Evolutionary conservation across 2,113 vertebrate species (phyloP), one percentile per base, ranked within the genome.

Genomic region (Gasterosteus aculeatus): DNA sequence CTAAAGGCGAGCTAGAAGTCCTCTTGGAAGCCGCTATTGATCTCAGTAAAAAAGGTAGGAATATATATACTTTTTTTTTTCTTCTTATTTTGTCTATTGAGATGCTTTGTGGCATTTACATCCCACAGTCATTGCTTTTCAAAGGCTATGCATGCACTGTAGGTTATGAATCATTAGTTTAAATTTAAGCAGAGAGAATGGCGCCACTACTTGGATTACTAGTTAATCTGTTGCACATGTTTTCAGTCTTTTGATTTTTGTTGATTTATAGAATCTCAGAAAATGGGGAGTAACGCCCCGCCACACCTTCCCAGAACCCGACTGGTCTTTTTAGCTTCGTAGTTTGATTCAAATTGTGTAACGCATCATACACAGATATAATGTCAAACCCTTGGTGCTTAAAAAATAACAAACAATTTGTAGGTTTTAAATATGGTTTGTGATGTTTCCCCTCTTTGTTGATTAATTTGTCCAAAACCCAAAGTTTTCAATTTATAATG

Each of bases 11-110:
- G 92, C 95, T 99, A 94, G 98, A 99, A 96, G 97, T 99, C 93
- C 98, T 99, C 94, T 95, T 99, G 94, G 98, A 99, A 98, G 98
- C 98, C 95, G 98, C 98, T 96, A 98, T 99, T 92, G 98, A 99
- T 92, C 96, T 99, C 93, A 97, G 98, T 96, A 99, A 98, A 97
- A 99, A 98, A 97, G 97, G 98, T 99, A 95, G 87, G 76, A 80
- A 68, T 71, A 47, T 44, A 49, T 14, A 39, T 10, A 26, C 26
- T 18, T 14, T 8, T 54, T 64, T 2, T 38, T 69, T 56, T 69
- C 7, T 38, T 33, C 33, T 33, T 33, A 26, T 26, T 33, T 3
- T 62, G 3, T 63, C 26, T 41, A 8, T 14, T n/a, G 26, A 65
- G 39, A 33, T 44, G 18, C 2, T 56, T 35, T 78, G 54, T 60